phyloP scores from a whole-genome alignment of 2,888 invertebrate species.

The Parnassius glacialis region DNA sequence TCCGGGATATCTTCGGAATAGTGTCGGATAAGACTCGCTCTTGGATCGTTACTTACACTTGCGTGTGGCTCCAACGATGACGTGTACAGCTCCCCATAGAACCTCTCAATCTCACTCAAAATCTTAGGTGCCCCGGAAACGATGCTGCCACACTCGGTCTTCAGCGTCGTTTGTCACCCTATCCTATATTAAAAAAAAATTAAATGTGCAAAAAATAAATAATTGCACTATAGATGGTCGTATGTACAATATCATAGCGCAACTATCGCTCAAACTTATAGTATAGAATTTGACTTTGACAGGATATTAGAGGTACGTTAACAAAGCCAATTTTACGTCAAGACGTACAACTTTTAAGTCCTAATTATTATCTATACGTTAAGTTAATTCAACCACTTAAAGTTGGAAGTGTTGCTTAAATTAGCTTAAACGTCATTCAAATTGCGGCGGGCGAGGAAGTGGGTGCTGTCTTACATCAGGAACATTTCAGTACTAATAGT shows the following conservation, averaged over 20 bases:
- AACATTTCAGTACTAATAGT: too few species aligned
- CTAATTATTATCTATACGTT: slow-evolving; percentile 38
- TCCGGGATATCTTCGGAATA: too few species aligned
- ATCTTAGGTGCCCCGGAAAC: too few species aligned
- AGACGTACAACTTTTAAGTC: slow-evolving; percentile 64
- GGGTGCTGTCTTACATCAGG: background rate
- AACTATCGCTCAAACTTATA: slow-evolving; percentile 48
- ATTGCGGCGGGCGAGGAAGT: background rate
- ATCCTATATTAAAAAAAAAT: too few species aligned
- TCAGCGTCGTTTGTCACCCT: too few species aligned
- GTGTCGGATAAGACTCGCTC: too few species aligned
- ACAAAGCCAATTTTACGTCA: slow-evolving; percentile 54
- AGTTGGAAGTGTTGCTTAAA: slow-evolving; percentile 23
- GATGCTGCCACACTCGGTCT: too few species aligned
- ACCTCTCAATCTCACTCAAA: too few species aligned
- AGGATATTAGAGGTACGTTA: slow-evolving; percentile 55
- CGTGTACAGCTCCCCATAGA: too few species aligned
- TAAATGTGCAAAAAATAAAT: background rate
- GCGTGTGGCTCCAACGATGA: too few species aligned
- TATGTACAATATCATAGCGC: slow-evolving; percentile 34
- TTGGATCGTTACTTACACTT: too few species aligned
- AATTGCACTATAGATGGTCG: slow-evolving; percentile 37
- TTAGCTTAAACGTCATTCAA: slow-evolving; percentile 15
- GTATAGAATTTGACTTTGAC: slow-evolving; percentile 69
- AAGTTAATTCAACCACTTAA: slow-evolving; percentile 37